These are phyloP conservation scores for Heliconius cydno DNA, from an alignment of 2,888 invertebrate genomes.

Conservation along the genomic window DNA sequence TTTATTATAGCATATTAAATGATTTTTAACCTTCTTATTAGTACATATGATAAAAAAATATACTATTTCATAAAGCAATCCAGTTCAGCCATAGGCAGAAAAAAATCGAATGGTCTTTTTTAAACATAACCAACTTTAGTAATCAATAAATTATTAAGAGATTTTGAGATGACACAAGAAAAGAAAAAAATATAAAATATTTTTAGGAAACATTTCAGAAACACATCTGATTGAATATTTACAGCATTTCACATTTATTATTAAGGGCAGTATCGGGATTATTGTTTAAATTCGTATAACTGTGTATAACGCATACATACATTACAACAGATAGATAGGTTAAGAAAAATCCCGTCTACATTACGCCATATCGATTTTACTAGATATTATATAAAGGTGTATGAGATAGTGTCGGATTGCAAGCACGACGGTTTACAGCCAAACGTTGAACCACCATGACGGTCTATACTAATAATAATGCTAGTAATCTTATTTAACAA, in stretches of 20 bases:
- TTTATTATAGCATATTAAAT: no score
- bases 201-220: background rate
- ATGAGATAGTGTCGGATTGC: no score
- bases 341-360: constrained; percentile 28
- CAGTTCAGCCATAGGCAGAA: background rate
- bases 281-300: constrained; percentile 26
- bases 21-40: no score
- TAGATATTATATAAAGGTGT: no score
- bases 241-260: constrained; percentile 3
- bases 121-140: background rate
- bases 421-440: no score
- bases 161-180: no score
- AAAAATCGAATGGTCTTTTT: background rate
- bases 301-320: constrained; percentile 27
- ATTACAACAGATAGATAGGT: constrained; percentile 30
- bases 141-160: background rate
- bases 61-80: background rate
- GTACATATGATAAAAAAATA: background rate
- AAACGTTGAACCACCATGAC: no score
- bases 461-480: no score
- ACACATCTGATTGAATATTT: background rate
- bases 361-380: constrained; percentile 17
- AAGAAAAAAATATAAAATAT: background rate
- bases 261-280: constrained; percentile 34
- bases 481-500: no score